Percentiles rank a stretch among this genome's conserved stretches.
Evolutionary conservation across 1,140 invertebrate genomes (phyloP).

Genomic region (Habropoda laboriosa): DNA sequence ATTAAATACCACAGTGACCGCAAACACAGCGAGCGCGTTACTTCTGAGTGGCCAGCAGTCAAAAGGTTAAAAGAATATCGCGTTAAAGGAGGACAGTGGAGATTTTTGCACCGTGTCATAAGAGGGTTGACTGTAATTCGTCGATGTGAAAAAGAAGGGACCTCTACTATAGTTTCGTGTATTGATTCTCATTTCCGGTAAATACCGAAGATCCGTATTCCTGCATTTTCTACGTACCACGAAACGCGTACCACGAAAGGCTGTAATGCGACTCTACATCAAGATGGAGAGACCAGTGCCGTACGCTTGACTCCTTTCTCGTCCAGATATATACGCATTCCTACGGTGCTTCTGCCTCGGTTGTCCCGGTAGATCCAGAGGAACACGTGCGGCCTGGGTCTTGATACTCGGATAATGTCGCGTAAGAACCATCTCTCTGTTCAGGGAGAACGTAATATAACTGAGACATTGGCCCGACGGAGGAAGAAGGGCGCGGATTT

Average conservation of each 20-base stretch:
- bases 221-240: slow-evolving; percentile 33
- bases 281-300: slow-evolving; percentile 6
- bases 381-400: background rate
- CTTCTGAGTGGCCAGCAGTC: too few species aligned
- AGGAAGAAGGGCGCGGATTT: slow-evolving; percentile 23
- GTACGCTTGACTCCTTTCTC: slow-evolving; percentile 13
- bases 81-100: too few species aligned
- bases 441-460: slow-evolving; percentile 56
- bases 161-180: slow-evolving; percentile 35
- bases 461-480: slow-evolving; percentile 46
- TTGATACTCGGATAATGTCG: slow-evolving; percentile 56
- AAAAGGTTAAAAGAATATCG: too few species aligned
- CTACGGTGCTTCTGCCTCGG: background rate
- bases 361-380: background rate
- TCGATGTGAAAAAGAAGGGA: too few species aligned
- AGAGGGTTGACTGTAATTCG: too few species aligned
- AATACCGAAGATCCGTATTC: slow-evolving; percentile 43
- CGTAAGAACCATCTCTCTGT: slow-evolving; percentile 42
- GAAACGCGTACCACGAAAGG: slow-evolving; percentile 33
- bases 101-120: too few species aligned
- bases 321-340: slow-evolving; percentile 53
- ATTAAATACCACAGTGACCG: too few species aligned
- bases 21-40: too few species aligned
- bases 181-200: slow-evolving; percentile 21
- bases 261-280: slow-evolving; percentile 58